A percentile compares a stretch with the other conserved stretches of the same genome.
phyloP scores from a whole-genome alignment of 2,888 invertebrate genomes.

The Eupithecia dodoneata region DNA sequence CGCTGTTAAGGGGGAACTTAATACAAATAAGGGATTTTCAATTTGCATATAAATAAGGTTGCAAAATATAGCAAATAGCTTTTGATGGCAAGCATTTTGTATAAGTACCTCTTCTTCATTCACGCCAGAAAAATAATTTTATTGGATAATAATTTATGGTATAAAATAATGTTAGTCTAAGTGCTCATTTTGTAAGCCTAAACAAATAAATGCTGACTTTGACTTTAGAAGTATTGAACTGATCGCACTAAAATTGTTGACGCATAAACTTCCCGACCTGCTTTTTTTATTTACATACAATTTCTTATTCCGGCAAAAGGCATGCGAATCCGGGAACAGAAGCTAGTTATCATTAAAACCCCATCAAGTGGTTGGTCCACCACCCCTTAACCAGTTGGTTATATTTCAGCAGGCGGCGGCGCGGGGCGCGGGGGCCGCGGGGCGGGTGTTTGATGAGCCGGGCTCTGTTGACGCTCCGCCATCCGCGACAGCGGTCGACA shows the following conservation, averaged over 20 bases:
- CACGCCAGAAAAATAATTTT: no score
- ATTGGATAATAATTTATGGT: no score
- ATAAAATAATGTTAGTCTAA: no score
- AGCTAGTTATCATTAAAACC: not conserved
- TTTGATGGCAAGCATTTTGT: not conserved
- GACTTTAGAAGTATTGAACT: no score
- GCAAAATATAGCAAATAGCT: not conserved
- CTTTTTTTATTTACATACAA: not conserved
- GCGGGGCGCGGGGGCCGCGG: not conserved
- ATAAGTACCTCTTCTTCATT: no score
- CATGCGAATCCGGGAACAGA: not conserved
- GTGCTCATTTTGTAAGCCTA: no score
- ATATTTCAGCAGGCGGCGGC: conserved; percentile 6
- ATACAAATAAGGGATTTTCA: not conserved
- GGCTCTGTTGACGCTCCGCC: conserved; percentile 1
- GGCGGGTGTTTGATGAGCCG: conserved; percentile 8
- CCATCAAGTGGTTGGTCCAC: not conserved
- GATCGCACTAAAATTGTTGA: no score
- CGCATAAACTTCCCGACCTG: no score
- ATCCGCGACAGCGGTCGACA: conserved; percentile 1
- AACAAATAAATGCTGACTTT: no score
- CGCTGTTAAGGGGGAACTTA: not conserved
- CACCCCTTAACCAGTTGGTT: conserved; percentile 7
- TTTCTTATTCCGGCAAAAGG: not conserved
- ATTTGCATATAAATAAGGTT: not conserved